Conservation (phyloP, 2,113 vertebrate genomes). For the Siniperca chuatsi region DNA sequence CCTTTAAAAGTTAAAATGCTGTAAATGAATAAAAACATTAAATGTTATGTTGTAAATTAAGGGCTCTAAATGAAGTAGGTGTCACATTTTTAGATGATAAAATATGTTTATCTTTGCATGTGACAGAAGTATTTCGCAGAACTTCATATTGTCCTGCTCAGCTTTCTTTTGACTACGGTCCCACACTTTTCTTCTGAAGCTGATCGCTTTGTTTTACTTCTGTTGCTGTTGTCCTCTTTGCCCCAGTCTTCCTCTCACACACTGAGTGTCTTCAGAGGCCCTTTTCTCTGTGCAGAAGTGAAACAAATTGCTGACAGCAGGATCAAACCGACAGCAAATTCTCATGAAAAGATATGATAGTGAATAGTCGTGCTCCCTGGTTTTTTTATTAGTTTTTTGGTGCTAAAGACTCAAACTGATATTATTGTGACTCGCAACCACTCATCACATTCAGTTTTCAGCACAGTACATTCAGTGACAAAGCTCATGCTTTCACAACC, state of each 20-base stretch:
- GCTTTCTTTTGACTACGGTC: not conserved
- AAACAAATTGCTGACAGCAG: slow-evolving; percentile 64
- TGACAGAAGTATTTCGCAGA: not conserved
- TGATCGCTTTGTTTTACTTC: slow-evolving; percentile 6
- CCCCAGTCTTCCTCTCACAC: slow-evolving; percentile 16
- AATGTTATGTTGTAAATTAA: not conserved
- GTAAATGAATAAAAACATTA: not conserved
- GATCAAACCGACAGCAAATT: slow-evolving; percentile 35
- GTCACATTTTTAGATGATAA: not conserved
- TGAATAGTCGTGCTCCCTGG: not conserved
- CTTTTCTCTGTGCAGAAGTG: slow-evolving; percentile 77
- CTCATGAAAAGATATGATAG: slow-evolving; percentile 13
- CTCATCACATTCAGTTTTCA: slow-evolving; percentile 3
- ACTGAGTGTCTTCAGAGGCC: slow-evolving; percentile 4
- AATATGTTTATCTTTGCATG: too few species aligned
- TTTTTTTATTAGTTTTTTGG: not conserved
- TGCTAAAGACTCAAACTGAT: slow-evolving; percentile 20
- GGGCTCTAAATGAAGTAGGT: not conserved
- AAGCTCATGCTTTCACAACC: slow-evolving; percentile 48
- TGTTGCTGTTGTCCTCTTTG: slow-evolving; percentile 1
- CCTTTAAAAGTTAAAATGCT: not conserved
- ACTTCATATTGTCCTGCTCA: not conserved
- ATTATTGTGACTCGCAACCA: not conserved
- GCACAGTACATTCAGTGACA: not conserved
- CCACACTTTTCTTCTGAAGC: slow-evolving; percentile 5